Evolutionary conservation across 1,140 invertebrate genomes (phyloP).

Genomic region (Andrena cerasifolii): DNA sequence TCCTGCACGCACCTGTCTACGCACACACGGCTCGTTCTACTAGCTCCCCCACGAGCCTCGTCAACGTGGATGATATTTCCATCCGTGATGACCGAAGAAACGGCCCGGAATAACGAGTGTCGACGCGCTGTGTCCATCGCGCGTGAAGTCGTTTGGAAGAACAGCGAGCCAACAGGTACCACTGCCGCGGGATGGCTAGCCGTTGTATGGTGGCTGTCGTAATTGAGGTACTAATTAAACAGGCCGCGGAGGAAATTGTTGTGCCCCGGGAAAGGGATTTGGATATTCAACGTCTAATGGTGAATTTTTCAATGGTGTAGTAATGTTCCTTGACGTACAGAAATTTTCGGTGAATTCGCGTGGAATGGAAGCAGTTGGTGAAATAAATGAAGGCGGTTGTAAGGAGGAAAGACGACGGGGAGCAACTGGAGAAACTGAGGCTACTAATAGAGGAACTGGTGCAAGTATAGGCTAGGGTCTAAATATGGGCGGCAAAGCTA

Average conservation of each 20-base stretch:
- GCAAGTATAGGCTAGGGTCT: too few relatives aligned
- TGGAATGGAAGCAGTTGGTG: too few relatives aligned
- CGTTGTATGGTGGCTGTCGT: not conserved
- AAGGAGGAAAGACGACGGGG: too few relatives aligned
- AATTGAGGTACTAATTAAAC: not conserved
- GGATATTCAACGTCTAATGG: too few relatives aligned
- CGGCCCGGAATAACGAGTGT: slow-evolving; percentile 57
- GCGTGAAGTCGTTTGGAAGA: slow-evolving; percentile 28
- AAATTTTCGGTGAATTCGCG: too few relatives aligned
- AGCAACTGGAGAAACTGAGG: too few relatives aligned
- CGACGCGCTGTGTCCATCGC: slow-evolving; percentile 27
- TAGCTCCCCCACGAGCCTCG: slow-evolving; percentile 13
- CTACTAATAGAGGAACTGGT: too few relatives aligned
- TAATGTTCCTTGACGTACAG: too few relatives aligned
- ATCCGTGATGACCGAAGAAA: slow-evolving; percentile 62
- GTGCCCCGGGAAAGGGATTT: too few relatives aligned
- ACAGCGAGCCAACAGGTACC: not conserved
- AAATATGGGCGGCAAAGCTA: too few relatives aligned
- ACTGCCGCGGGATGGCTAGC: not conserved
- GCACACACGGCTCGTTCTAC: slow-evolving; percentile 70
- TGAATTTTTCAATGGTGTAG: too few relatives aligned
- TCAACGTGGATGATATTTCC: slow-evolving; percentile 50
- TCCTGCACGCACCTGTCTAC: slow-evolving; percentile 77
- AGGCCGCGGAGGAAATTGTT: not conserved
- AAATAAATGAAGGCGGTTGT: too few relatives aligned